Base-by-base conservation (phyloP, 2,888 invertebrate genomes). In the Dynastes hyllus region DNA sequence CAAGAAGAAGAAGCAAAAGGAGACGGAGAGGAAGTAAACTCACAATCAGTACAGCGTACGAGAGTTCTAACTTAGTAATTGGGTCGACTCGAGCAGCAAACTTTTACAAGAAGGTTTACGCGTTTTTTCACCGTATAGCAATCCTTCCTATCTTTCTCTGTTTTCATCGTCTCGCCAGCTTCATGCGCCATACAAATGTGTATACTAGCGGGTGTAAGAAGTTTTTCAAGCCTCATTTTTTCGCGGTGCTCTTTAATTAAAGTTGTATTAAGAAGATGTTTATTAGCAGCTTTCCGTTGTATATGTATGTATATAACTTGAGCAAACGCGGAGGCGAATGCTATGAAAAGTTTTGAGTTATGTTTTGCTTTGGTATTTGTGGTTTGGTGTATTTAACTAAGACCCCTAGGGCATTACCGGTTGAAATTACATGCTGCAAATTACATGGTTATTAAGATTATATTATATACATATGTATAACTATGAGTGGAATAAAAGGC, bases 241-340 rank as follows among this genome's bases (percentile, higher is more conserved):
- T 73, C 58, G 16, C 55, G 27, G 40, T 16, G 16, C 40, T 51
- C 58, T 73, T 73, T 73, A 73, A 73, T 73, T 73, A 73, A 73
- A 58, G 40, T 73, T 73, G 58, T 58, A 73, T 73, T 73, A 73
- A 58, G 58, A 73, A 37, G 73, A 58, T 73, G 73, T 73, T 73
- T 73, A 73, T 22, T 58, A 58, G 73, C 58, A 58, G 73, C 73
- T 58, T 73, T 55, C 55, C 9, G 58, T 58, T 67, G 45, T 45
- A 67, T n/a, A 58, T 6, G 32, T n/a, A n/a, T 16, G 53, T 16
- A 22, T 9, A 22, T 22, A 16, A 4, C 27, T 8, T 8, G 55
- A 4, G 8, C 6, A 8, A 16, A 8, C 11, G 8, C 45, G 45
- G 11, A 8, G 45, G 11, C 45, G 45, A 45, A 11, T 2, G 9